phyloP scores from a whole-genome alignment of 2,888 invertebrate genomes.

The Microctonus hyperodae region DNA sequence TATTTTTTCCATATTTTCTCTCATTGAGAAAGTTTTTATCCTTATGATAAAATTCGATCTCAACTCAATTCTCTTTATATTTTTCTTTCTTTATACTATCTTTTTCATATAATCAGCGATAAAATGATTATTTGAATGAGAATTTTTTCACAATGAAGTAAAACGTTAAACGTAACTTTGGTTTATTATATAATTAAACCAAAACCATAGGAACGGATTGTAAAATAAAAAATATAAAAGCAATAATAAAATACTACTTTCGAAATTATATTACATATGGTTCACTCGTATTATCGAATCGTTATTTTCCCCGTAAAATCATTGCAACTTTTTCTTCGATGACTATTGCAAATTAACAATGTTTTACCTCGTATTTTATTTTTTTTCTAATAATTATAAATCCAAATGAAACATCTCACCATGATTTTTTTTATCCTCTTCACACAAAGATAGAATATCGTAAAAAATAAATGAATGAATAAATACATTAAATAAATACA shows the following conservation, averaged over 20 bases:
- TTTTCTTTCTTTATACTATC: background rate
- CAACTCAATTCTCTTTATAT: background rate
- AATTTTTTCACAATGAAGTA: background rate
- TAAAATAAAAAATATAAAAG: background rate
- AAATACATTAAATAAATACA: too few relatives aligned
- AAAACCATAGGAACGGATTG: background rate
- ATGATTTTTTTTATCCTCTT: too few relatives aligned
- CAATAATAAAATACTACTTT: background rate
- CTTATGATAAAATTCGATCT: constrained; percentile 16
- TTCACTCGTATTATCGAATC: too few relatives aligned
- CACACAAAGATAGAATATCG: too few relatives aligned
- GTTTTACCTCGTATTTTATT: too few relatives aligned
- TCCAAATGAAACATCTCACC: too few relatives aligned
- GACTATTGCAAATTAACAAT: too few relatives aligned
- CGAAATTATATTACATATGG: background rate
- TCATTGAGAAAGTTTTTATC: constrained; percentile 5
- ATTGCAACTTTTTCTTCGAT: too few relatives aligned
- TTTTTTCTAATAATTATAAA: too few relatives aligned
- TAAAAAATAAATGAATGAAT: too few relatives aligned
- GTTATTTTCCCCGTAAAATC: too few relatives aligned
- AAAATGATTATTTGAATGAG: constrained; percentile 6
- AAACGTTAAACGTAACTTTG: background rate
- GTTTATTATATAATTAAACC: background rate
- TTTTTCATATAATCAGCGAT: constrained; percentile 4
- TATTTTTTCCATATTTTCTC: too few relatives aligned